Percentiles rank a stretch among this genome's conserved stretches.
phyloP scores from a whole-genome alignment of 2,113 vertebrate species.

The Larimichthys crocea region DNA sequence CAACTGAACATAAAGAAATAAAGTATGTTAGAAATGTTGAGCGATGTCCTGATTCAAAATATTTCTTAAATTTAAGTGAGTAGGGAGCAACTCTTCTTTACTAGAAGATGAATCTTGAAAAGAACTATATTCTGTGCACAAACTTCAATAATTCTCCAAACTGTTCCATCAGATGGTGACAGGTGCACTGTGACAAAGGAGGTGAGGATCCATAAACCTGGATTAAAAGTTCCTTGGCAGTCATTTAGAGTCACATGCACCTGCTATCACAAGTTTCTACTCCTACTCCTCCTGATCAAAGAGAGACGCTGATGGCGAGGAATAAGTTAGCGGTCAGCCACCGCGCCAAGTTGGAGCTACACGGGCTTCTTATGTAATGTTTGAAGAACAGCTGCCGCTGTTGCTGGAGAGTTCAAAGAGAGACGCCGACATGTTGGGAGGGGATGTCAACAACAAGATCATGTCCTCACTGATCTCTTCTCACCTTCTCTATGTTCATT shows the following conservation, averaged over 20 bases:
- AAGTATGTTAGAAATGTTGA: too few relatives aligned
- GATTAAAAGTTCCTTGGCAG: background rate
- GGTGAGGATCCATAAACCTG: background rate
- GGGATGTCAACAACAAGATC: conserved; percentile 28
- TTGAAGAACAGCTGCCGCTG: conserved; percentile 64
- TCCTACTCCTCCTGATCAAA: conserved; percentile 41
- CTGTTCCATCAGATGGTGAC: background rate
- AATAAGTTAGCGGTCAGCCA: conserved; percentile 43
- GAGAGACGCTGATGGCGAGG: conserved; percentile 34
- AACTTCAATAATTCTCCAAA: background rate
- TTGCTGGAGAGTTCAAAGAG: conserved; percentile 44
- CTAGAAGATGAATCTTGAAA: too few relatives aligned
- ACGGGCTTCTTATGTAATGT: conserved; percentile 42
- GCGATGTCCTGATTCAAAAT: too few relatives aligned
- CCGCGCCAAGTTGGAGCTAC: conserved; percentile 24
- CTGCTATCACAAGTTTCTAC: conserved; percentile 12
- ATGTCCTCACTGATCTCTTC: conserved; percentile 22
- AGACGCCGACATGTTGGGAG: background rate
- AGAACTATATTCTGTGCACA: too few relatives aligned
- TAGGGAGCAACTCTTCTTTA: too few relatives aligned
- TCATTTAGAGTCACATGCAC: background rate
- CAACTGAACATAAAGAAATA: too few relatives aligned
- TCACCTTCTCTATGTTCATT: background rate
- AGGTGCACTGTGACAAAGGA: background rate
- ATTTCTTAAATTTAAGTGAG: too few relatives aligned